Evolutionary conservation across 53 echinoderm and acorn worm genomes (phyloP), one percentile per base, ranked within the genome.

Genomic region (Apostichopus leukothele): DNA sequence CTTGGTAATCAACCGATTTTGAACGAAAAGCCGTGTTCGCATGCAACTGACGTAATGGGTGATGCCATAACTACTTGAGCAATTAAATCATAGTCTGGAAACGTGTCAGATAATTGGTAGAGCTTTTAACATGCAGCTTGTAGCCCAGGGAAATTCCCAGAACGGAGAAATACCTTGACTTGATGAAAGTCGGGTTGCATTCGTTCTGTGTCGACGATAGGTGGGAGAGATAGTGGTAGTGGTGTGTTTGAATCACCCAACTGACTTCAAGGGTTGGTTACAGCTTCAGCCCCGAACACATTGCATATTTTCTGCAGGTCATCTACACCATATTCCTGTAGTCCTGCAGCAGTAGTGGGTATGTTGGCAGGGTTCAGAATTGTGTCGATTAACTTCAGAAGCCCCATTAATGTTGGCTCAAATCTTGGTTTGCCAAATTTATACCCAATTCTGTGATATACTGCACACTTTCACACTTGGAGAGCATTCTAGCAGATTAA

Each of bases 11-110:
- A 78, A 12, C 12, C 53, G 5, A 52, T 78, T 78, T 51, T 78
- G 78, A 51, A 53, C 78, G 78, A 78, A 78, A 78, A 78, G 10
- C 78, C 12, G 51, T 53, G 50, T 53, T 78, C 78, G 11, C 78
- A 78, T 11, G 78, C 51, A 11, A 78, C 78, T 51, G 78, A 78
- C 6, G 78, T 78, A 8, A 78, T 26, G 51, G 78, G 78, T 51
- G 26, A 75, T 20, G 76, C 11, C 22, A 75, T 5, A 10, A 75
- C 27, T 1, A 76, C 4, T 4, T 76, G 0, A 6, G 76, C 76
- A 76, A 76, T 76, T 12, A 76, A 0, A 76, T 0, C 26, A 25
- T 21, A 76, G 9, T 76, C 76, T 6, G 76, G 76, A 25, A 76
- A 76, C 9, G 22, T 50, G 6, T 76, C 76, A 39, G 39, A 39